Conservation (phyloP, 2,797 vertebrate genomes). For the Ispidina picta region DNA sequence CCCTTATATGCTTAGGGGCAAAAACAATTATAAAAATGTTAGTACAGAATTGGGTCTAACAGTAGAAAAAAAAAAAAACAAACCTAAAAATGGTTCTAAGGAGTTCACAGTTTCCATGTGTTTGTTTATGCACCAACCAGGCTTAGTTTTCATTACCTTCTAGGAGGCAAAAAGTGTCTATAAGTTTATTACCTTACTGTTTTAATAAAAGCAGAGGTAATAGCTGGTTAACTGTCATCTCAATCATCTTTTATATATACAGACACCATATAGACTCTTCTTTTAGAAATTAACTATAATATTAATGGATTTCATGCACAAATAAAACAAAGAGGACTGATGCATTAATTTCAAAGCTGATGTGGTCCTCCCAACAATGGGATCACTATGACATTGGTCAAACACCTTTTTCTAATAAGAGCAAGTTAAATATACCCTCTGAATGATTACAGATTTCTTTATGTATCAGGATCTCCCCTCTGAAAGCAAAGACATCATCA, state of each 20-base stretch:
- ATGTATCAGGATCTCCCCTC: neutral
- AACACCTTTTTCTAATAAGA: slow-evolving; percentile 16
- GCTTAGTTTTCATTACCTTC: neutral
- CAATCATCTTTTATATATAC: neutral
- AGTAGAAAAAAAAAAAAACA: neutral
- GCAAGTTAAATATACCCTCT: neutral
- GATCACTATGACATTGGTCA: slow-evolving; percentile 11
- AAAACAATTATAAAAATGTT: neutral
- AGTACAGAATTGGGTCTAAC: neutral
- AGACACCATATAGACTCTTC: neutral
- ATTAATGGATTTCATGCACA: neutral
- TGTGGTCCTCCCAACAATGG: neutral
- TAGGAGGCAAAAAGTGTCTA: neutral
- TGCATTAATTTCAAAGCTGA: slow-evolving; percentile 33
- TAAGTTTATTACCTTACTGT: neutral
- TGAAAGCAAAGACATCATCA: slow-evolving; percentile 13
- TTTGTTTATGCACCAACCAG: neutral
- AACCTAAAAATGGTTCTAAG: neutral
- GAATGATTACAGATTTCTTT: slow-evolving; percentile 8
- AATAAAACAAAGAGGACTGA: neutral
- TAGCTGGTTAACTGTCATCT: neutral
- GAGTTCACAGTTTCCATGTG: neutral
- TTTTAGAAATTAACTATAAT: slow-evolving; percentile 3
- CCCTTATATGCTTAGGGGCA: neutral
- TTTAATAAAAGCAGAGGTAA: neutral